Conservation (phyloP, 1,140 invertebrate genomes). For the Saccostrea echinata region DNA sequence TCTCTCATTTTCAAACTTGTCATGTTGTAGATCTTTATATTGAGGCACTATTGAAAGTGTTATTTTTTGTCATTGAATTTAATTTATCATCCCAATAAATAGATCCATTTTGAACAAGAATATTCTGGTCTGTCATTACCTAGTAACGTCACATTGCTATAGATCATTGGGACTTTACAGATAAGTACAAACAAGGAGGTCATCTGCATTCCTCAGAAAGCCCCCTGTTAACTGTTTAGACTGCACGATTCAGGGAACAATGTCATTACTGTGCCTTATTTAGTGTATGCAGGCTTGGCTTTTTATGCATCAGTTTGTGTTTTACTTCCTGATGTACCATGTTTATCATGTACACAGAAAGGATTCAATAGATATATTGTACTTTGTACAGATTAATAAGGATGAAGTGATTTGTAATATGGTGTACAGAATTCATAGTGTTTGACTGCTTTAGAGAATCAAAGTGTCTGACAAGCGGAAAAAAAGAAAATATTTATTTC, state of each 20-base stretch:
- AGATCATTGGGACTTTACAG: neutral
- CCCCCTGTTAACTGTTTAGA: neutral
- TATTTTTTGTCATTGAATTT: neutral
- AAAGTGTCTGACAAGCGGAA: neutral
- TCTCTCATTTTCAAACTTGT: neutral
- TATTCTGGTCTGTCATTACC: neutral
- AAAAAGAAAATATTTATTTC: neutral
- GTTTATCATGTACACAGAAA: neutral
- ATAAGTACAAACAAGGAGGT: slow-evolving; percentile 2
- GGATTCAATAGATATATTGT: neutral
- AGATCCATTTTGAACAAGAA: neutral
- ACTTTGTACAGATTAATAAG: neutral
- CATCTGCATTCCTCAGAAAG: neutral
- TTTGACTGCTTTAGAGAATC: neutral
- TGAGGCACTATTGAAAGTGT: neutral
- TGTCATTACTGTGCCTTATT: neutral
- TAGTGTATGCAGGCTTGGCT: neutral
- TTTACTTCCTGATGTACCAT: slow-evolving; percentile 1
- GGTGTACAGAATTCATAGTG: neutral
- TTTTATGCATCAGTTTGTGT: neutral
- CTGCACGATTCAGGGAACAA: neutral
- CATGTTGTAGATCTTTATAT: too few relatives aligned
- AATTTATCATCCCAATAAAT: neutral
- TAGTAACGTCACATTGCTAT: slow-evolving; percentile 13
- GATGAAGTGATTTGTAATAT: neutral